Base-by-base conservation (phyloP, 2,113 vertebrate species). In the Actenoides lindsayi region DNA sequence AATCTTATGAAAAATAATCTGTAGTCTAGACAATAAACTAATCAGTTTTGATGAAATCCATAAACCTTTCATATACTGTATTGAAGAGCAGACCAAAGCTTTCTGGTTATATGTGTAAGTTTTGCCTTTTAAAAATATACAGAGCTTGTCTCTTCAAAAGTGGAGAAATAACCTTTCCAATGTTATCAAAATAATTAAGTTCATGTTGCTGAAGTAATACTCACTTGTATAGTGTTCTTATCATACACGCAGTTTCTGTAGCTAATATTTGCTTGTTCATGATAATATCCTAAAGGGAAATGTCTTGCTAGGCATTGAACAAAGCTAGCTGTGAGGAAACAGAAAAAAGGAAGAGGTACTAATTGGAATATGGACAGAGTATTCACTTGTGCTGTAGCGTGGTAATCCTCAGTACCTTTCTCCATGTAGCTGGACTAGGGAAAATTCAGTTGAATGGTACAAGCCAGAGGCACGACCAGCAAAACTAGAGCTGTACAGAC, bases 1-100 rank as follows among this genome's bases (percentile, higher is more conserved):
- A 87, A 70, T 74, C 79, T 92, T 89, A 85, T 74, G 96, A 94
- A 96, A 96, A 95, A 94, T 95, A 94, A 95, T 92, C 70, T 91
- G 46, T 89, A 77, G 50, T 95, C 87, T 85, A 89, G 95, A 85
- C 89, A 96, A 91, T 87, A 95, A 95, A 87, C 86, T 91, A 92
- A 96, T 90, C 62, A 70, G 81, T 87, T 92, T 27, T 93, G 89
- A 91, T 95, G 74, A 96, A 96, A 96, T 74, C 91, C 67, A 87
- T 94, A 92, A 96, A 80, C 70, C 83, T 94, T 95, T 91, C 87
- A 54, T 91, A 54, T 76, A 37, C 50, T 83, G 8, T 73, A 33
- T 12, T 65, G 86, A 87, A 87, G 50, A 90, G 41, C 50, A 94
- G 50, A 91, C 44, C 13, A 89, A 89, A 83, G 44, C 41, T 79